Evolutionary conservation across 2,888 invertebrate species (phyloP).

Genomic region (Lissocephala sabroskyi): DNA sequence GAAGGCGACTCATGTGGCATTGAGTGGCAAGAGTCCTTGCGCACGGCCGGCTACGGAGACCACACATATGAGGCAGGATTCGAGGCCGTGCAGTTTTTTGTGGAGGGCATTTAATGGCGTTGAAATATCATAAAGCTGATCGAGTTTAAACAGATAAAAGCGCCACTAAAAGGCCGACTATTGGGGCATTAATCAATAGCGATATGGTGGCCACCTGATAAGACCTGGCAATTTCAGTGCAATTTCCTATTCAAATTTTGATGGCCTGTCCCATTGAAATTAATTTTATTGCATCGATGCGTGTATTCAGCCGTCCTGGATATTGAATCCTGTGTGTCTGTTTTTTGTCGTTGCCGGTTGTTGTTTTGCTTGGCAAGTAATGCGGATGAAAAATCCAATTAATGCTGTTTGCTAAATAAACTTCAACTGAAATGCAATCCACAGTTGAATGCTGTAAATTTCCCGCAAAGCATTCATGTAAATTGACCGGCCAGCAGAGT

Average conservation of each 20-base stretch:
- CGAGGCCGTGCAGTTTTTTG: too few relatives aligned
- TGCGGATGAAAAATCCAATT: slow-evolving; percentile 46
- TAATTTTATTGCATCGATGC: slow-evolving; percentile 37
- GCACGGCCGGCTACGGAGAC: too few relatives aligned
- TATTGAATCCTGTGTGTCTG: slow-evolving; percentile 16
- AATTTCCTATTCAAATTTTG: slow-evolving; percentile 35
- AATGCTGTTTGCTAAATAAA: slow-evolving; percentile 40
- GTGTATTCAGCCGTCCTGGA: slow-evolving; percentile 24
- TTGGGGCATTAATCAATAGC: slow-evolving; percentile 8
- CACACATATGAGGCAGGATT: too few relatives aligned
- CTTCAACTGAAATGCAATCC: slow-evolving; percentile 25
- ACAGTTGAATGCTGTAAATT: not conserved
- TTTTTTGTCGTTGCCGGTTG: slow-evolving; percentile 1
- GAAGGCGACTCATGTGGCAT: too few relatives aligned
- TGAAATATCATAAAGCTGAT: not conserved
- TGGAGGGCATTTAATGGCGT: not conserved
- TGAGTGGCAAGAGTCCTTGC: too few relatives aligned
- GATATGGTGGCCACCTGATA: slow-evolving; percentile 28
- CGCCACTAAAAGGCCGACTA: not conserved
- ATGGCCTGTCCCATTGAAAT: slow-evolving; percentile 38
- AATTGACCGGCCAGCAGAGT: not conserved
- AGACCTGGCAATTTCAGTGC: slow-evolving; percentile 27
- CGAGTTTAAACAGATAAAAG: not conserved
- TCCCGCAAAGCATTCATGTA: not conserved
- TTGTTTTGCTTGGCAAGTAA: slow-evolving; percentile 16